Base-by-base conservation (phyloP, 2,888 invertebrate species). In the Helicoverpa assulta region DNA sequence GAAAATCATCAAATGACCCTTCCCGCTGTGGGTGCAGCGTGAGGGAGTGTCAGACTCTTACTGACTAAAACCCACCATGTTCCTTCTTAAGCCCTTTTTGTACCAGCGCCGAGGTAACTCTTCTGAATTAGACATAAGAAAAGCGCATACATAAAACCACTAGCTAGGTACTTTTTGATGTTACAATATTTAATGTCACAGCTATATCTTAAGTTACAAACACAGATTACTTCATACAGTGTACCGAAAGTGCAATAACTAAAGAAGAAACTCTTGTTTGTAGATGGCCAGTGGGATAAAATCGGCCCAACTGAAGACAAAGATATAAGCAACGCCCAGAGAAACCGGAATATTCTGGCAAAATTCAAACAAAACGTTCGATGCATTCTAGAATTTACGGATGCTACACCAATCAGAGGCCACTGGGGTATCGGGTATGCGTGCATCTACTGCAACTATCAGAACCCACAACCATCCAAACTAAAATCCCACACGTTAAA, bases 341-440 rank as follows among this genome's bases (percentile, higher is more conserved):
- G 29, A 26, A 70, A 73, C n/a, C 55, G 33, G 7, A 37, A 12
- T 0, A 18, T 67, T n/a, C 21, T 78, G 1, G 52, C 18, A 10
- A 73, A 73, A 33, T 83, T 74, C 29, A 83, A 81, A 66, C 54
- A 67, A 8, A 83, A 65, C 19, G 76, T 76, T 6, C 65, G 73
- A 5, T 14, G 60, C 40, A 40, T 83, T 6, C 26, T 82, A 3
- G 40, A 57, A 53, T 85, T 78, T 64, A 87, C 93, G 0, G 93
- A 92, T 59, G 93, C 93, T 0, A 94, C 93, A 0, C 92, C 92
- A 0, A 80, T 94, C 7, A 75, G 85, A 19, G 81, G 84, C 5
- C 85, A 85, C 47, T 85, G 85, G 21, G 89, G 88, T 0, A 77
- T 85, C 10, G 92, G 92, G 0, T 93, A 92, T 74, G 80, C 76